Evolutionary conservation across 2,797 vertebrate species (phyloP), one percentile per base, ranked within the genome.

Genomic region (Melanotaenia boesemani): DNA sequence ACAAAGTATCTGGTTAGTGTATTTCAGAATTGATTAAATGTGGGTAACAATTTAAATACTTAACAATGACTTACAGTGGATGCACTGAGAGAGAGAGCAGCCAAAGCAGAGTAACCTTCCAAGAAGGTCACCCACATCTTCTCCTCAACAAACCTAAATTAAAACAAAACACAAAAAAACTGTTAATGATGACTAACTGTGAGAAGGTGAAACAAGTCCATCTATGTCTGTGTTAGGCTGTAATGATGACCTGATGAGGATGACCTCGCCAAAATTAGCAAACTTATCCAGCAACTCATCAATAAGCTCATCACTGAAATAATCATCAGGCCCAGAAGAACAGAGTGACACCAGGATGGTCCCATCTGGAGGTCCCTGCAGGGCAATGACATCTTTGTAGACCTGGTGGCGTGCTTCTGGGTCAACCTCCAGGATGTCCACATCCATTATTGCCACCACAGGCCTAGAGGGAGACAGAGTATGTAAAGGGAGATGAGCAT

Each of bases 101-200:
- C 96, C 71, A 99, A 94, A 76, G 98, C 97, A 67, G 97, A 99
- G 79, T 97, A 98, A 74, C 98, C 98, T 88, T 99, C 98, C 87
- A 98, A 89, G 94, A 99, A 99, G 0, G 98, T 99, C 77, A 99
- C 97, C 98, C 97, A 99, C 98, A 99, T 99, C 93, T 98, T 99
- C 93, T 99, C 97, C 89, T 99, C 98, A 10, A 99, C 97, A 72
- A 99, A 99, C 89, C 98, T 99, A 88, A 46, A 80, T 1, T 57
- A 68, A 77, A 24, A 74, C 69, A 46, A 20, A 75, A 76, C 0
- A 30, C 46, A 77, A 74, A 18, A 55, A 50, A 13, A 79, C 54
- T 76, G 18, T 79, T 36, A 80, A 48, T 61, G 20, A 2, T 22
- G 44, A 58, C 9, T 0, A n/a, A 34, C 18, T 1, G 18, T 63